These are phyloP conservation scores for Iphiclides podalirius DNA, from an alignment of 2,888 invertebrate species.

Conservation along the genomic window DNA sequence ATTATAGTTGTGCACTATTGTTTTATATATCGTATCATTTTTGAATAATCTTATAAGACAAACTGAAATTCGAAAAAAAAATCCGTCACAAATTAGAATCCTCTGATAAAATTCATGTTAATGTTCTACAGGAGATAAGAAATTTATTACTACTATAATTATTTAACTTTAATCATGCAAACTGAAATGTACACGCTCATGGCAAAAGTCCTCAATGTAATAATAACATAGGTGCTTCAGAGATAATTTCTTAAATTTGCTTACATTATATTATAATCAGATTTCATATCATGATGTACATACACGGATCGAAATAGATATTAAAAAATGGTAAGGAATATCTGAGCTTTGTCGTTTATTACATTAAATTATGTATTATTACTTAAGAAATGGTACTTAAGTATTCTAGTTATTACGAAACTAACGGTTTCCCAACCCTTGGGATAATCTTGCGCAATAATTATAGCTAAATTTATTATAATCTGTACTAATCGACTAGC, in stretches of 20 bases:
- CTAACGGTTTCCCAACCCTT: constrained; percentile 51
- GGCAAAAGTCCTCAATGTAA: constrained; percentile 16
- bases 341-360: constrained; percentile 78
- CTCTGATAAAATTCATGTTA: neutral
- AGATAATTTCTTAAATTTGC: constrained; percentile 54
- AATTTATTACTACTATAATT: constrained; percentile 5
- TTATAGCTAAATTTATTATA: constrained; percentile 71
- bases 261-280: constrained; percentile 48
- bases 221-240: constrained; percentile 57
- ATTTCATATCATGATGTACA: constrained; percentile 76
- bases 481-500: constrained; percentile 72
- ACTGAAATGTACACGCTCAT: constrained; percentile 13
- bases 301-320: constrained; percentile 65
- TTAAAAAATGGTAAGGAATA: constrained; percentile 70
- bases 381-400: constrained; percentile 68
- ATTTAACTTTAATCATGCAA: constrained; percentile 6
- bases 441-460: constrained; percentile 75
- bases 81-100: constrained; percentile 22
- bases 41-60: neutral
- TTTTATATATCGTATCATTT: neutral
- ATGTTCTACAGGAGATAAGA: constrained; percentile 4
- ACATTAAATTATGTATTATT: constrained; percentile 50
- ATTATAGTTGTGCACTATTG: neutral
- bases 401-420: constrained; percentile 60
- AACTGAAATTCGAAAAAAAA: constrained; percentile 8